These are phyloP conservation scores for Xiphophorus couchianus DNA, from an alignment of 2,113 vertebrate genomes.

Conservation along the genomic window DNA sequence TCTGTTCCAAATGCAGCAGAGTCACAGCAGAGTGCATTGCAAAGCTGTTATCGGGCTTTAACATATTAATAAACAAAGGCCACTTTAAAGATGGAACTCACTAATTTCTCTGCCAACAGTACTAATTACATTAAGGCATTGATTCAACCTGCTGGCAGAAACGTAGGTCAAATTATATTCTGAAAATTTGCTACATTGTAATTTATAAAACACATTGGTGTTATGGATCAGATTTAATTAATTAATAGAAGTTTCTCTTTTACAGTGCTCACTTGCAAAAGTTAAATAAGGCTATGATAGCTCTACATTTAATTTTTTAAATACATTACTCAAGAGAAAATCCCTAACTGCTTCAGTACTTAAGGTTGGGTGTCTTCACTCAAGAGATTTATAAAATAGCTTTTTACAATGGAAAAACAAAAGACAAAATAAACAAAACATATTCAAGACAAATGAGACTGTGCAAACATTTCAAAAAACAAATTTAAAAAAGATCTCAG, in stretches of 20 bases:
- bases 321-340: too few species aligned
- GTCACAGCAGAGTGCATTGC: background rate
- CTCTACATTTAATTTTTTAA: too few species aligned
- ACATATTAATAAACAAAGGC: conserved; percentile 1
- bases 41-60: conserved; percentile 6
- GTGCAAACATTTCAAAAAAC: too few species aligned
- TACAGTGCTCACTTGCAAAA: background rate
- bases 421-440: too few species aligned
- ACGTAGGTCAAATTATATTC: conserved; percentile 33
- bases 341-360: too few species aligned
- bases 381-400: too few species aligned
- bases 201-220: background rate
- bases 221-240: background rate
- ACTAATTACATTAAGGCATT: conserved; percentile 44
- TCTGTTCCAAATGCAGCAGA: background rate
- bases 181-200: background rate
- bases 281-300: too few species aligned
- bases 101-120: conserved; percentile 33
- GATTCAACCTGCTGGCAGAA: conserved; percentile 37
- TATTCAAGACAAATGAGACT: too few species aligned
- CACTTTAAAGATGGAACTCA: conserved; percentile 19
- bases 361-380: too few species aligned
- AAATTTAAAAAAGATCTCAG: too few species aligned
- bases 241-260: background rate
- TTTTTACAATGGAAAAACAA: too few species aligned